Percentiles rank a stretch among this genome's conserved stretches.
Conservation (phyloP, 2,113 vertebrate species). For the Gopherus flavomarginatus region DNA sequence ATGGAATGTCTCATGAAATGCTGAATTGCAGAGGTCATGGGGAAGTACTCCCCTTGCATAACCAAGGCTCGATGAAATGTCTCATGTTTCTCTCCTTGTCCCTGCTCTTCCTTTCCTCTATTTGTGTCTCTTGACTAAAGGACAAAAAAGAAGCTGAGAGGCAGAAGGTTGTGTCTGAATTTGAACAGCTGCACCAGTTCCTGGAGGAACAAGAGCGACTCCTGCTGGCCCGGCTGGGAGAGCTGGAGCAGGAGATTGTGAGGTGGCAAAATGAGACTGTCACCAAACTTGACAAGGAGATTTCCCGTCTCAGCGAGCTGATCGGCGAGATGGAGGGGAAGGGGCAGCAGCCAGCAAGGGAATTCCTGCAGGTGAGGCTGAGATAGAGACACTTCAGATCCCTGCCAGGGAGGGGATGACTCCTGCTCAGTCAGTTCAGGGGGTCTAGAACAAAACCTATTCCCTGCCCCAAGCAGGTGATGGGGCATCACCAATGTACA, state of each 20-base stretch:
- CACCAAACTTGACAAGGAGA: background rate
- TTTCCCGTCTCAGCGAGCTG: background rate
- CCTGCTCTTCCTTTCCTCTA: background rate
- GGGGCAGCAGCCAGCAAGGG: background rate
- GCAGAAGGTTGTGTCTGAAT: background rate
- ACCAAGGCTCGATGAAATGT: too few relatives aligned
- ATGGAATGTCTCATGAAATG: background rate
- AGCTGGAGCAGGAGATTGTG: background rate
- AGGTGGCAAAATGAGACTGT: background rate
- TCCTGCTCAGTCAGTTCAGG: too few relatives aligned
- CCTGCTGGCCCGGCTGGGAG: background rate
- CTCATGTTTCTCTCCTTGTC: background rate
- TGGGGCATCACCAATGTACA: too few relatives aligned
- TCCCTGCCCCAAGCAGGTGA: too few relatives aligned
- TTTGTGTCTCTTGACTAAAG: background rate
- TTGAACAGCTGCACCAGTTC: background rate
- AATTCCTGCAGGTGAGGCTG: background rate
- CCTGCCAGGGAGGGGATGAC: background rate
- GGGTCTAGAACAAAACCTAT: too few relatives aligned
- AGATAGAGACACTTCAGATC: too few relatives aligned
- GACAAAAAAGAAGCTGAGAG: background rate
- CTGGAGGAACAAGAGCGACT: background rate
- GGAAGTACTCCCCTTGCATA: background rate
- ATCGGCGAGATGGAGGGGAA: background rate
- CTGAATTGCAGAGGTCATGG: background rate